Evolutionary conservation across 2,888 invertebrate species (phyloP).

Genomic region (Incurvaria masculella): DNA sequence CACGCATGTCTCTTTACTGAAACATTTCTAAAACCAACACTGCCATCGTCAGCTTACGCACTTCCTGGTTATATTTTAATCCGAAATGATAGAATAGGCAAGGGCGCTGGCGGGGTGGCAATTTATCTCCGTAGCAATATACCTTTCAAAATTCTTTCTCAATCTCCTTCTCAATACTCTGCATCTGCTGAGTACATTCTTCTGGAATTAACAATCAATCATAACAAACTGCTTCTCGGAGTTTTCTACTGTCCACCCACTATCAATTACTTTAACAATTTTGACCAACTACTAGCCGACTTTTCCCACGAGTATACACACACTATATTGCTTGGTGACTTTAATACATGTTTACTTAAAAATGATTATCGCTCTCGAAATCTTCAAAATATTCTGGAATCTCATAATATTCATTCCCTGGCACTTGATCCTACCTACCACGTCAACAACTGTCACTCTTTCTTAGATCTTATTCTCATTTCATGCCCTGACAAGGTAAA

Average conservation of each 20-base stretch:
- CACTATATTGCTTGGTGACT: constrained; percentile 10
- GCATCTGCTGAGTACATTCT: constrained; percentile 6
- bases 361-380: too few relatives aligned
- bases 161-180: background rate
- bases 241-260: constrained; percentile 4
- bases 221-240: constrained; percentile 9
- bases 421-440: too few relatives aligned
- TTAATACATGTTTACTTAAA: too few relatives aligned
- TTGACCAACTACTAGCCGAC: constrained; percentile 6
- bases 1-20: constrained; percentile 8
- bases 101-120: constrained; percentile 6
- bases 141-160: background rate
- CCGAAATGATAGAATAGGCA: constrained; percentile 5
- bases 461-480: too few relatives aligned
- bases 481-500: too few relatives aligned
- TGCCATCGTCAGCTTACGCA: background rate
- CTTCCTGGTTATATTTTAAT: constrained; percentile 3
- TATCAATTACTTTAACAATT: constrained; percentile 8
- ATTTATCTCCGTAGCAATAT: constrained; percentile 8
- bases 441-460: too few relatives aligned
- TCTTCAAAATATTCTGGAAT: too few relatives aligned
- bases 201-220: constrained; percentile 5
- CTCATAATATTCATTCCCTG: too few relatives aligned
- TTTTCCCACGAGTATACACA: background rate
- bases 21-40: constrained; percentile 8